Base-by-base conservation (phyloP, 2,797 vertebrate species). In the Peromyscus attwateri region DNA sequence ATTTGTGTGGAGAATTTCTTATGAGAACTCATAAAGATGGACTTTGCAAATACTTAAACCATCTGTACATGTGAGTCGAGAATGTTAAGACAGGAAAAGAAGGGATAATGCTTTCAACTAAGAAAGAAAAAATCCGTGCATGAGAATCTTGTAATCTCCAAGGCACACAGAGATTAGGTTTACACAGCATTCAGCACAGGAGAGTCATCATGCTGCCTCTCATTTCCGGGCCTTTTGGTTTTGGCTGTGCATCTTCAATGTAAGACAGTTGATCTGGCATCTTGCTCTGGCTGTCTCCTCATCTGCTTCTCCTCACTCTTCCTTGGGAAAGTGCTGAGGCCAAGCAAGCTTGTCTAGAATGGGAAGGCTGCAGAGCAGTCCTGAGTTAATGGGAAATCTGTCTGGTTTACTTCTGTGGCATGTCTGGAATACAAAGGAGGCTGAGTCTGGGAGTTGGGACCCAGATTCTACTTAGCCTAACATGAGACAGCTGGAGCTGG, bases 301-400 rank as follows among this genome's bases (percentile, higher is more conserved):
- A 57, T 64, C 43, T 49, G 87, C 85, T 83, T 89, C 95, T 37
- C 57, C 46, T 49, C 52, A 40, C 6, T 4, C 25, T 85, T 84
- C 9, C 60, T 37, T 81, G 93, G 90, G 92, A 95, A 88, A 93
- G 87, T 11, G 55, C 92, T 97, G 95, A 93, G 94, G 93, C 92
- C 91, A 96, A 94, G 49, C 73, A 95, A 49, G 91, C 79, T 95
- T 93, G 92, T 83, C 57, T 64, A 43, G 37, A 83, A 64, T 43
- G 37, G 27, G 16, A 75, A 31, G 85, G 93, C 71, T 90, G 83
- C n/a, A 94, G 97, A 94, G 19, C 92, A 94, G 77, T 96, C 64
- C 70, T 60, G 95, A 97, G 43, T 98, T 98, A 98, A 97, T 88
- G 75, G 95, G 95, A 97, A 98, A 95, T 93, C 91, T 95, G 97